Evolutionary conservation across 2,888 invertebrate species (phyloP), one percentile per base, ranked within the genome.

Genomic region (Bhutanitis thaidina): DNA sequence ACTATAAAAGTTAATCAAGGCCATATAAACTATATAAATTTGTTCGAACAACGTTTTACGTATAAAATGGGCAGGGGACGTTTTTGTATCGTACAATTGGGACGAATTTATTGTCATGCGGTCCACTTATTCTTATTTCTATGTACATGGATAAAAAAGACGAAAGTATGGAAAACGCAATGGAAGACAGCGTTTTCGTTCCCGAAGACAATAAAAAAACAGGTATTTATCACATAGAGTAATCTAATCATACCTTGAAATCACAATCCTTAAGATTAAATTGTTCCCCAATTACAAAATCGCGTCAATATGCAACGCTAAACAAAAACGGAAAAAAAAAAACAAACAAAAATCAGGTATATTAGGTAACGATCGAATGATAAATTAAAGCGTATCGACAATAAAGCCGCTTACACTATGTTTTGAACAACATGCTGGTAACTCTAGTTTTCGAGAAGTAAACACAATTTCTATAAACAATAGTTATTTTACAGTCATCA

Each of bases 391-490:
- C 82, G 74, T 76, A 75, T 76, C 65, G 70, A 78, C 71, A 75
- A 73, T 73, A 69, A 74, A 68, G 68, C 67, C 71, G 69, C 76
- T 75, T 73, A 72, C 59, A 67, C 77, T 79, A 85, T 64, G 74
- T 77, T 83, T 84, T 83, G 83, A 89, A 87, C 85, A 85, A 84
- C 72, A 70, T 69, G 73, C 71, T 89, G 89, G 89, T 89, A 89
- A 89, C 89, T 88, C 81, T 80, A 82, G 84, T 81, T 78, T 67
- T 65, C 67, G 70, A 68, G 69, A 74, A 69, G 61, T 71, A 74
- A 61, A 64, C 63, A 58, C 61, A 52, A 51, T 46, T 51, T 27
- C 27, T 30, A 27, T 40, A 36, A 14, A 37, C 32, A 5, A 41
- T 46, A 37, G 29, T 32, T 10, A 10, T 25, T 56, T 51, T 55